These are phyloP conservation scores for Heliconius himera DNA, from an alignment of 1,140 invertebrate genomes.

Conservation along the genomic window DNA sequence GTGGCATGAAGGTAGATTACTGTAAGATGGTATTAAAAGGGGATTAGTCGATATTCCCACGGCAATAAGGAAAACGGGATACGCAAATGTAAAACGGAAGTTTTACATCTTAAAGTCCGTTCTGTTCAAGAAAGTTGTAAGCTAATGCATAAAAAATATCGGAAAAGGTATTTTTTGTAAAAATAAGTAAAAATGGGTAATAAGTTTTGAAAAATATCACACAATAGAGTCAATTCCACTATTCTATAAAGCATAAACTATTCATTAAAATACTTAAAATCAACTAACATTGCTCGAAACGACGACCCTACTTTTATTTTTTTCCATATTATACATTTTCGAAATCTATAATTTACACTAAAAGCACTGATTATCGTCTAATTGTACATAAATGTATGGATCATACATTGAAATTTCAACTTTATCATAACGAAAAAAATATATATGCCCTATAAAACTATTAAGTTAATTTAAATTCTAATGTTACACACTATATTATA, in stretches of 20 bases:
- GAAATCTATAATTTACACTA: slow-evolving; percentile 24
- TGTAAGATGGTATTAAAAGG: too few species aligned
- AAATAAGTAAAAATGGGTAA: not conserved
- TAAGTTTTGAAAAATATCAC: not conserved
- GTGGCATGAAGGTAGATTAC: too few species aligned
- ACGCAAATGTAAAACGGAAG: too few species aligned
- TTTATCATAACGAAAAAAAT: not conserved
- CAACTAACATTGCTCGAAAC: slow-evolving; percentile 61
- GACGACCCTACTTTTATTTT: slow-evolving; percentile 42
- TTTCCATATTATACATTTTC: slow-evolving; percentile 50
- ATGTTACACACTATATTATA: too few species aligned
- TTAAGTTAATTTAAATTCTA: too few species aligned
- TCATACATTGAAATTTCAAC: not conserved
- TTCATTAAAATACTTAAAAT: slow-evolving; percentile 41
- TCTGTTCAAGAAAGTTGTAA: too few species aligned
- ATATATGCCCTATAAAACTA: not conserved
- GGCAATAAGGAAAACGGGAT: too few species aligned
- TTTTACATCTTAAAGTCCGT: too few species aligned
- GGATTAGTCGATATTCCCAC: too few species aligned
- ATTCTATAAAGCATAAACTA: slow-evolving; percentile 52
- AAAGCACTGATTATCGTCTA: slow-evolving; percentile 20
- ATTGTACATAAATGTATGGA: slow-evolving; percentile 13
- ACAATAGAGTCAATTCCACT: slow-evolving; percentile 32
- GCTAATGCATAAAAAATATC: too few species aligned
- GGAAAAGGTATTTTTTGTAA: too few species aligned